phyloP scores from a whole-genome alignment of 2,888 invertebrate species.

The Schizotus pectinicornis region DNA sequence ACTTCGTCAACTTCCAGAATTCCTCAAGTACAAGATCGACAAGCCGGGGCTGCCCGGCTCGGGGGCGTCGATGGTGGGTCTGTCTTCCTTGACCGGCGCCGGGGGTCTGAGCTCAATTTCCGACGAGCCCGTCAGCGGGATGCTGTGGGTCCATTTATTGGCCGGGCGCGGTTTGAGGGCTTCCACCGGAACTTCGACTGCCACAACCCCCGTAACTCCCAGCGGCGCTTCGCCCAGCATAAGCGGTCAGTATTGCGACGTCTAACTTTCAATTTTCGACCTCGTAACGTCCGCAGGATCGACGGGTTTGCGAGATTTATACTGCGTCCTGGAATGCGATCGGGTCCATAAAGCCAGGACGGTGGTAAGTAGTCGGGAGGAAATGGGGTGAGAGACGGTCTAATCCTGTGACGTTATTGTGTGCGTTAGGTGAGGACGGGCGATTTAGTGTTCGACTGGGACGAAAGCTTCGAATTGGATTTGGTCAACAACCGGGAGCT shows the following conservation, averaged over 20 bases:
- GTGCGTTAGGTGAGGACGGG: slow-evolving; percentile 78
- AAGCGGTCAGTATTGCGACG: slow-evolving; percentile 38
- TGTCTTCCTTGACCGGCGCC: slow-evolving; percentile 56
- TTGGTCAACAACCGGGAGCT: slow-evolving; percentile 92
- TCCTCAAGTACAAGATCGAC: slow-evolving; percentile 89
- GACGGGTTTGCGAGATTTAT: slow-evolving; percentile 79
- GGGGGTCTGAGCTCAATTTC: slow-evolving; percentile 54
- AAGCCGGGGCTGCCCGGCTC: slow-evolving; percentile 64
- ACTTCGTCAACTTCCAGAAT: slow-evolving; percentile 67
- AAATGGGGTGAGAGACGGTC: slow-evolving; percentile 9
- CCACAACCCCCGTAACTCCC: slow-evolving; percentile 72
- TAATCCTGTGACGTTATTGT: slow-evolving; percentile 8
- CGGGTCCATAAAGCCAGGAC: slow-evolving; percentile 95
- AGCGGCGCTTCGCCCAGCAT: slow-evolving; percentile 60
- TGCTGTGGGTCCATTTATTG: slow-evolving; percentile 88
- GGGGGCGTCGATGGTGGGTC: slow-evolving; percentile 56
- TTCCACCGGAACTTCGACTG: slow-evolving; percentile 72
- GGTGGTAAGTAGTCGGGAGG: slow-evolving; percentile 66
- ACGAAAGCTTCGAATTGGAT: slow-evolving; percentile 97
- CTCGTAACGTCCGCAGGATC: slow-evolving; percentile 52
- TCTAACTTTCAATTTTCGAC: background rate
- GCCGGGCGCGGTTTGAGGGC: slow-evolving; percentile 87
- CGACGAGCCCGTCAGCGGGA: slow-evolving; percentile 75
- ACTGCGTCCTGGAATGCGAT: slow-evolving; percentile 97
- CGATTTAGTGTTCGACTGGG: slow-evolving; percentile 98